Evolutionary conservation across 1,140 invertebrate genomes (phyloP).

Genomic region (Sminthurinus signatus): DNA sequence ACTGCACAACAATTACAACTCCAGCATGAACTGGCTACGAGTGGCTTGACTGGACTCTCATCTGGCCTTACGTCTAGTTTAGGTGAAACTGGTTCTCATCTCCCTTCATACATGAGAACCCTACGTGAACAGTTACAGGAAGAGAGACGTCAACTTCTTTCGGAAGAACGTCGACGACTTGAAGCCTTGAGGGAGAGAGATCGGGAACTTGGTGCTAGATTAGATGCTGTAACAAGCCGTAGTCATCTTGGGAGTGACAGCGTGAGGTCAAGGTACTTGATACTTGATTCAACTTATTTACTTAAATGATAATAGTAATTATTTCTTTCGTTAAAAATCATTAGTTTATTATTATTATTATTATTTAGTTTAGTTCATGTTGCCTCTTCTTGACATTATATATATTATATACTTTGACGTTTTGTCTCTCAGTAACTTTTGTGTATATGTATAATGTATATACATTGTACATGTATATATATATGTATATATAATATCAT

Average conservation of each 20-base stretch:
- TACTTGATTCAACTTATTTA: too few species aligned
- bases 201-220: slow-evolving; percentile 41
- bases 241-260: slow-evolving; percentile 28
- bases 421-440: too few species aligned
- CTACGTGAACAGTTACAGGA: slow-evolving; percentile 53
- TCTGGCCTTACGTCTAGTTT: slow-evolving; percentile 25
- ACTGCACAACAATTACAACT: too few species aligned
- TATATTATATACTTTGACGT: too few species aligned
- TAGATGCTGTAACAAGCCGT: slow-evolving; percentile 40
- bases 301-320: too few species aligned
- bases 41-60: slow-evolving; percentile 18
- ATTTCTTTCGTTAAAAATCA: too few species aligned
- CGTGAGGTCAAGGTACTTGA: slow-evolving; percentile 38
- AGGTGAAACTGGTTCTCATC: slow-evolving; percentile 40
- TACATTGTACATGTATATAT: too few species aligned
- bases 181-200: slow-evolving; percentile 45
- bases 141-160: slow-evolving; percentile 48
- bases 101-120: slow-evolving; percentile 51
- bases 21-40: slow-evolving; percentile 6
- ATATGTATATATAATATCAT: too few species aligned
- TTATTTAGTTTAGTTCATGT: too few species aligned
- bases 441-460: too few species aligned
- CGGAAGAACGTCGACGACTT: slow-evolving; percentile 44
- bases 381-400: too few species aligned
- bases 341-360: too few species aligned